phyloP scores from a whole-genome alignment of 92 coral and sea anemone species.

The Palythoa heliodiscus region DNA sequence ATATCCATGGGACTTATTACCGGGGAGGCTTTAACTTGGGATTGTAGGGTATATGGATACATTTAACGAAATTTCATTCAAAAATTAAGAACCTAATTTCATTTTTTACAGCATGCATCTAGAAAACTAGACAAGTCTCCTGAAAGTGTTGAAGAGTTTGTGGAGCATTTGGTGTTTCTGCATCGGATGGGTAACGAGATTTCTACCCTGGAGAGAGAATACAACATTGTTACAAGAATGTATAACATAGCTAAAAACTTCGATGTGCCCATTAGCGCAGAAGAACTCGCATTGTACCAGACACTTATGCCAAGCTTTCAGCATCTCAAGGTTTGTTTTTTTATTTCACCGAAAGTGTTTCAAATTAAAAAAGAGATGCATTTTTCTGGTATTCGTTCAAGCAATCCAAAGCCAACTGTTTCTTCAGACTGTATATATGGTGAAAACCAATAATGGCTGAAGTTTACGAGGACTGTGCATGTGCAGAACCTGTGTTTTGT shows the following conservation, averaged over 20 bases:
- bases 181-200: conserved; percentile 85
- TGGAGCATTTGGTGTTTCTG: conserved; percentile 85
- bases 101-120: conserved; percentile 72
- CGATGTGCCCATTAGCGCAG: conserved; percentile 78
- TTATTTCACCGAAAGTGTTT: background rate
- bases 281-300: conserved; percentile 89
- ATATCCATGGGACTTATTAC: too few relatives aligned
- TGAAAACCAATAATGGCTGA: too few relatives aligned
- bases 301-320: conserved; percentile 96
- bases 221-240: conserved; percentile 74
- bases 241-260: conserved; percentile 82
- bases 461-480: background rate
- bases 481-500: background rate
- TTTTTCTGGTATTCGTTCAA: background rate
- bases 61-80: background rate
- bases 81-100: background rate
- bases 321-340: conserved; percentile 76
- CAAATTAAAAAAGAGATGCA: background rate
- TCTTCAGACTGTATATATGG: too few relatives aligned
- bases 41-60: background rate
- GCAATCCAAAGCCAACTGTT: too few relatives aligned
- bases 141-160: conserved; percentile 91
- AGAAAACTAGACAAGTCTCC: conserved; percentile 83
- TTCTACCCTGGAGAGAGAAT: conserved; percentile 79
- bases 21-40: too few relatives aligned